Conservation (phyloP, 2,113 vertebrate genomes). For the Raja brachyura region DNA sequence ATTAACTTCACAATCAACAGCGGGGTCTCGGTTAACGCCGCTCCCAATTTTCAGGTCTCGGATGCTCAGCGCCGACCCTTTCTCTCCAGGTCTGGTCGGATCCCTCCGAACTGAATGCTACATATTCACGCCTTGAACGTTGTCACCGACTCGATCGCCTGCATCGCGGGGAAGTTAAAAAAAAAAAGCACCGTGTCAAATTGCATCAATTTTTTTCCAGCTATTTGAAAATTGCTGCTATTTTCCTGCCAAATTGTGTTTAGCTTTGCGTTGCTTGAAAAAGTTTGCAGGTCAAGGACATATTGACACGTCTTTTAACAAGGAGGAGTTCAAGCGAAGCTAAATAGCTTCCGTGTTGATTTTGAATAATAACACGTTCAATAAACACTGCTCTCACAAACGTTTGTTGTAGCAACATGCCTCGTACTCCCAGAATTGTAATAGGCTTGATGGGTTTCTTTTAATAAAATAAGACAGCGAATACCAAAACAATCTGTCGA, state of each 20-base stretch:
- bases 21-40: not conserved
- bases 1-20: not conserved
- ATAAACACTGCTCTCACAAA: no score
- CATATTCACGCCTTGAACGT: not conserved
- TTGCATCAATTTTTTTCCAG: not conserved
- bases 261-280: not conserved
- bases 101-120: not conserved
- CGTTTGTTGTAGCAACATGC: not conserved
- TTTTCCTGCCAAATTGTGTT: not conserved
- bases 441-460: not conserved
- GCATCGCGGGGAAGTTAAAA: not conserved
- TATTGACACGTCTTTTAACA: no score
- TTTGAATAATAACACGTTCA: no score
- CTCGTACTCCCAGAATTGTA: not conserved
- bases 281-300: not conserved
- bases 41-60: not conserved
- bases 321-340: not conserved
- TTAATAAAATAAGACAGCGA: not conserved
- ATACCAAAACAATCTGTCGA: not conserved
- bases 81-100: not conserved
- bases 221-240: no score
- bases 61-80: not conserved
- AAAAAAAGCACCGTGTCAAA: not conserved
- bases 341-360: no score
- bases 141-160: no score